Evolutionary conservation across 2,113 vertebrate genomes (phyloP).

Genomic region (Helogale parvula): DNA sequence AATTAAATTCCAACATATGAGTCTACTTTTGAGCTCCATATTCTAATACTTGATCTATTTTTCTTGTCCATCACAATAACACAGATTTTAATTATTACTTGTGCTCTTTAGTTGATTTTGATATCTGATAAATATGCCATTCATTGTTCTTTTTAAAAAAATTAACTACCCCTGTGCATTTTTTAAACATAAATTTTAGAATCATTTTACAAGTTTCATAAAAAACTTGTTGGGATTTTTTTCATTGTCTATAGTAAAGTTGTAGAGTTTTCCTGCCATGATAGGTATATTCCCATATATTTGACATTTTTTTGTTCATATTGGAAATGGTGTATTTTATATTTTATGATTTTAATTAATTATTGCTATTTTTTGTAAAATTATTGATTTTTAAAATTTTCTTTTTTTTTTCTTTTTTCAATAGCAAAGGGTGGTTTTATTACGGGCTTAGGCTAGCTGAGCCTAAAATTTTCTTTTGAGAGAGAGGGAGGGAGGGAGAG

Average conservation of each 20-base stretch:
- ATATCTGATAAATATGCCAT: slow-evolving; percentile 1
- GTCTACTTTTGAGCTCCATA: background rate
- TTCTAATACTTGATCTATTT: background rate
- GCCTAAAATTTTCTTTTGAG: no score
- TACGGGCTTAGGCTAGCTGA: no score
- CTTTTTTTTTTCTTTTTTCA: no score
- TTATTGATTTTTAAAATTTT: slow-evolving; percentile 18
- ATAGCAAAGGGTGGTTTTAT: no score
- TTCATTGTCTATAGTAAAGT: background rate
- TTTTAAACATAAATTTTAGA: slow-evolving; percentile 41
- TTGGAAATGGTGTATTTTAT: background rate
- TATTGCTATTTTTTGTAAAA: slow-evolving; percentile 21
- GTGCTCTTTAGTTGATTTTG: slow-evolving; percentile 31
- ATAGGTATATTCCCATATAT: background rate
- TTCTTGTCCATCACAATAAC: background rate
- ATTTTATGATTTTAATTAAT: slow-evolving; percentile 25
- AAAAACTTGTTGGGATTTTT: background rate
- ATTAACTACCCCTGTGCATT: background rate
- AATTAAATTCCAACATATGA: background rate
- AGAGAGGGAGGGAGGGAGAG: no score
- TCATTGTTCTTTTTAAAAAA: background rate
- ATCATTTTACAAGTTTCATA: slow-evolving; percentile 1
- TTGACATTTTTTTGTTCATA: slow-evolving; percentile 36
- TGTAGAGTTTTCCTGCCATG: slow-evolving; percentile 10
- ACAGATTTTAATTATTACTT: background rate